Conservation (phyloP, 1,140 invertebrate species). For the Aleiodes sp. region DNA sequence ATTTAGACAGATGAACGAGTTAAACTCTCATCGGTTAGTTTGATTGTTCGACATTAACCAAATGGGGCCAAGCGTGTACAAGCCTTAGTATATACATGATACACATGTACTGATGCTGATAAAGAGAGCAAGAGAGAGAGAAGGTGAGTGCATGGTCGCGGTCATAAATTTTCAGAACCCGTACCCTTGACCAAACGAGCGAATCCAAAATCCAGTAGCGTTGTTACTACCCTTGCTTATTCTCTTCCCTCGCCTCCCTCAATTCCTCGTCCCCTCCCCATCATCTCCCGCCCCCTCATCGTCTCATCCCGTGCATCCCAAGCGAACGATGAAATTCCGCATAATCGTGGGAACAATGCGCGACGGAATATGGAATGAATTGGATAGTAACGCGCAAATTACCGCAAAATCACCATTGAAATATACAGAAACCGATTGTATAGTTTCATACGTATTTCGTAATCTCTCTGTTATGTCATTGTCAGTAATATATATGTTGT, state of each 20-base stretch:
- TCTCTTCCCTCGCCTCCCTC: neutral
- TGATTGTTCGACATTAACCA: constrained; percentile 17
- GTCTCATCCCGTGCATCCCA: neutral
- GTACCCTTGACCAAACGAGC: constrained; percentile 37
- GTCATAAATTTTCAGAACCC: constrained; percentile 34
- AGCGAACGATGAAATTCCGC: constrained; percentile 22
- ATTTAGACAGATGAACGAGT: neutral
- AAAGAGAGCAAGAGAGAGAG: neutral
- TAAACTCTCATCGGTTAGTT: neutral
- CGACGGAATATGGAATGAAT: neutral
- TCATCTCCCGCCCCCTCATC: neutral
- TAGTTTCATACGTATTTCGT: neutral
- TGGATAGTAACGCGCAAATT: neutral
- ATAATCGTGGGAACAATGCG: constrained; percentile 25
- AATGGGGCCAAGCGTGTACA: constrained; percentile 11
- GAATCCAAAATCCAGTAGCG: constrained; percentile 18
- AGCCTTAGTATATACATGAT: neutral
- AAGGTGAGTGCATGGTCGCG: constrained; percentile 13
- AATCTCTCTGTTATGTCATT: neutral
- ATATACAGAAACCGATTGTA: neutral
- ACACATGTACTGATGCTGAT: constrained; percentile 21
- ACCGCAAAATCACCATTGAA: neutral
- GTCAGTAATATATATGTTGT: no score
- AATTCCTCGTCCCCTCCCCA: neutral
- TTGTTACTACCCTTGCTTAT: neutral